Evolutionary conservation across 1,140 invertebrate genomes (phyloP).

Genomic region (Batillaria attramentaria): DNA sequence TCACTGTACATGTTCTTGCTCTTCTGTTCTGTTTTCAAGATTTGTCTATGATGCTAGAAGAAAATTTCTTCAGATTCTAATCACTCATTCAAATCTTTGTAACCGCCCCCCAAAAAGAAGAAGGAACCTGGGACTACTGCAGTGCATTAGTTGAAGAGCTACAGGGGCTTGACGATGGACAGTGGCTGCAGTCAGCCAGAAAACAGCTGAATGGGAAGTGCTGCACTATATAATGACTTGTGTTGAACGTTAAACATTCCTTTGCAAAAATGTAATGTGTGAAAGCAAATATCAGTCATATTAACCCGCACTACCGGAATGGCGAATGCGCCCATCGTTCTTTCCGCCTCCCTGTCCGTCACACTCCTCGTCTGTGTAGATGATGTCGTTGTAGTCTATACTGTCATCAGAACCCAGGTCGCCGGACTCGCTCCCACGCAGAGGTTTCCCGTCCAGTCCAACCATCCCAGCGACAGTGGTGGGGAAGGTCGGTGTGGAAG

Average conservation of each 20-base stretch:
- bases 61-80: no score
- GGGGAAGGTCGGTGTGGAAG: neutral
- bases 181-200: no score
- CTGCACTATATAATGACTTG: neutral
- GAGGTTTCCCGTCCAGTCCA: slow-evolving; percentile 6
- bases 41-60: no score
- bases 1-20: no score
- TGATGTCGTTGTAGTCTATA: slow-evolving; percentile 51
- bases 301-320: slow-evolving; percentile 47
- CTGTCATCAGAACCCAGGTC: slow-evolving; percentile 44
- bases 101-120: no score
- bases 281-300: no score
- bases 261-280: no score
- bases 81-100: no score
- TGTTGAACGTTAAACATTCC: neutral
- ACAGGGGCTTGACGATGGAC: no score
- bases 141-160: no score
- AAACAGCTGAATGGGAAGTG: neutral
- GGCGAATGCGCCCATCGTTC: slow-evolving; percentile 50
- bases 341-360: slow-evolving; percentile 46
- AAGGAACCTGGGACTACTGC: no score
- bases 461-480: neutral
- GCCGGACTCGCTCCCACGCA: neutral
- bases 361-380: slow-evolving; percentile 50
- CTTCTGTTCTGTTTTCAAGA: no score